Evolutionary conservation across 2,113 vertebrate genomes (phyloP).

Genomic region (Chlamydotis undulata): DNA sequence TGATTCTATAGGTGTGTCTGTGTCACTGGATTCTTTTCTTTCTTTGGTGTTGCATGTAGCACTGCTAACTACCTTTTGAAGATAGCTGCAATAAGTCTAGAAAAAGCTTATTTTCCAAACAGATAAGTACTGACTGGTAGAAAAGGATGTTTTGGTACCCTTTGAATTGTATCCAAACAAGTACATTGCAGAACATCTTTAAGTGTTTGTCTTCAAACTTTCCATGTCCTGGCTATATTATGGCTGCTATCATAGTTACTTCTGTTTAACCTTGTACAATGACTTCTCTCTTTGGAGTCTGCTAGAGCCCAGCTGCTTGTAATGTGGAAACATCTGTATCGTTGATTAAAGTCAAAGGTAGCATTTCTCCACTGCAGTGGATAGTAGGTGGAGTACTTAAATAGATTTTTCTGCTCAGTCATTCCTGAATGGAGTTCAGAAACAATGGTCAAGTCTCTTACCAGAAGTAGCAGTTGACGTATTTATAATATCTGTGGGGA

Average conservation of each 20-base stretch:
- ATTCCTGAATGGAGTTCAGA: not conserved
- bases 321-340: not conserved
- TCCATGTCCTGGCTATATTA: not conserved
- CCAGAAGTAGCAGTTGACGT: not conserved
- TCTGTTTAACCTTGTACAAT: not conserved
- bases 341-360: not conserved
- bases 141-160: not conserved
- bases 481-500: not conserved
- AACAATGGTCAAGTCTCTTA: not conserved
- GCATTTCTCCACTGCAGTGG: not conserved
- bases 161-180: not conserved
- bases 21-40: not conserved
- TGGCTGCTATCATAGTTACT: not conserved
- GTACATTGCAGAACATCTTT: not conserved
- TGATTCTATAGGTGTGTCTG: not conserved
- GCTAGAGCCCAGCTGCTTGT: not conserved
- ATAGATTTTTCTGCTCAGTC: not conserved
- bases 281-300: not conserved
- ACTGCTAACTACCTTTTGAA: not conserved
- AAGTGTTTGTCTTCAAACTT: not conserved
- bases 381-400: not conserved
- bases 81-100: not conserved
- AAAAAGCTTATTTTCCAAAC: not conserved
- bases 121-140: not conserved
- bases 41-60: not conserved